A percentile compares a stretch with the other conserved stretches of the same genome.
phyloP scores from a whole-genome alignment of 2,113 vertebrate genomes.

The Trematomus loennbergii region DNA sequence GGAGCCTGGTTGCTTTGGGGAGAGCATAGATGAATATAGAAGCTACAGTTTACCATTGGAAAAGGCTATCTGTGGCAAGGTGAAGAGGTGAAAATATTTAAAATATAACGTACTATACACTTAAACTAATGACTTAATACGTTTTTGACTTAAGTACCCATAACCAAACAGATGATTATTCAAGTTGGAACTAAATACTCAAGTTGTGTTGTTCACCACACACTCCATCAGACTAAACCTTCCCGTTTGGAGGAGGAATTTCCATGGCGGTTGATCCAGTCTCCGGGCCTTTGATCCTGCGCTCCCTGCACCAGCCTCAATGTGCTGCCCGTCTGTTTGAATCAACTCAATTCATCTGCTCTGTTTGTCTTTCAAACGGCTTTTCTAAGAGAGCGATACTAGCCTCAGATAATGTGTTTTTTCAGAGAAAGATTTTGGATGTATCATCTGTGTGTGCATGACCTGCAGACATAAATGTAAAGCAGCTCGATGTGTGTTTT shows the following conservation, averaged over 20 bases:
- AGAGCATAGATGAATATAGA: too few relatives aligned
- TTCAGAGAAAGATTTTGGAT: background rate
- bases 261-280: conserved; percentile 37
- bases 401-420: background rate
- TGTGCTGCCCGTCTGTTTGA: conserved; percentile 25
- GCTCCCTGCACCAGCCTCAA: background rate
- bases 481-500: conserved; percentile 14
- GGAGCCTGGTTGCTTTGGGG: too few relatives aligned
- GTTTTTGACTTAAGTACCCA: background rate
- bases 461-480: conserved; percentile 11
- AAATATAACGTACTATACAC: too few relatives aligned
- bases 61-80: too few relatives aligned
- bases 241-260: conserved; percentile 55
- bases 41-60: too few relatives aligned
- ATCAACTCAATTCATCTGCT: background rate
- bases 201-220: background rate
- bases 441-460: background rate
- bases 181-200: background rate
- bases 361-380: background rate
- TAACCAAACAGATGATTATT: background rate
- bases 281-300: conserved; percentile 9
- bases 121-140: too few relatives aligned
- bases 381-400: background rate
- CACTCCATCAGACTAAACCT: conserved; percentile 24
- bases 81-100: too few relatives aligned